Percentiles rank a stretch among this genome's conserved stretches.
Conservation (phyloP, 2,888 invertebrate genomes). For the Lasioglossum figueresi region DNA sequence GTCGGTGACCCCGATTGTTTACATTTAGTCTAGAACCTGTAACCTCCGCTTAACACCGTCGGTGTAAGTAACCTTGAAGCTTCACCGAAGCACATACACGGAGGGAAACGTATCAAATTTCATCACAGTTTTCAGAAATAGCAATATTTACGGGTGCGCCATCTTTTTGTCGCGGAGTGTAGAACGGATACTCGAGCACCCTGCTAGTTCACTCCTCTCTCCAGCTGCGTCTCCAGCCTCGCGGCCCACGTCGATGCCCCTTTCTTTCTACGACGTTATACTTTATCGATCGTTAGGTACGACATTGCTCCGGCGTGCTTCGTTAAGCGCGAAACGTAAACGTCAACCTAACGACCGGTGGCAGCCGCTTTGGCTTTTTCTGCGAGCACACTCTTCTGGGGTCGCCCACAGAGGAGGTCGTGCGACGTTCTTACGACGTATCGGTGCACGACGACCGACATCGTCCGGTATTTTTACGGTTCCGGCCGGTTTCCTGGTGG, state of each 20-base stretch:
- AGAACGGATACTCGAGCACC: background rate
- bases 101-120: too few relatives aligned
- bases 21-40: too few relatives aligned
- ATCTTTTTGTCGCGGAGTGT: too few relatives aligned
- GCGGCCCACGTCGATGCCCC: constrained; percentile 14
- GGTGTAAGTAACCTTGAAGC: too few relatives aligned
- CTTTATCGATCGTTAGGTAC: constrained; percentile 69
- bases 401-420: constrained; percentile 61
- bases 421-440: constrained; percentile 53
- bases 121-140: too few relatives aligned
- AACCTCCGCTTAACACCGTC: too few relatives aligned
- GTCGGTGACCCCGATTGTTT: too few relatives aligned
- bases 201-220: background rate
- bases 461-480: constrained; percentile 46
- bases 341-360: constrained; percentile 63
- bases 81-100: too few relatives aligned
- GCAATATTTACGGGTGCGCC: too few relatives aligned
- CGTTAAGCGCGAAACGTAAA: constrained; percentile 68
- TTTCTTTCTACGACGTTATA: constrained; percentile 60
- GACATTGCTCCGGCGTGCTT: constrained; percentile 62
- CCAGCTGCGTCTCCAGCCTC: background rate
- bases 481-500: constrained; percentile 50
- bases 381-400: constrained; percentile 8
- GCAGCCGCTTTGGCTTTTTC: constrained; percentile 61
- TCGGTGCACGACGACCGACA: constrained; percentile 38